phyloP scores from a whole-genome alignment of 2,113 vertebrate species.

The Microcebus griseorufus region DNA sequence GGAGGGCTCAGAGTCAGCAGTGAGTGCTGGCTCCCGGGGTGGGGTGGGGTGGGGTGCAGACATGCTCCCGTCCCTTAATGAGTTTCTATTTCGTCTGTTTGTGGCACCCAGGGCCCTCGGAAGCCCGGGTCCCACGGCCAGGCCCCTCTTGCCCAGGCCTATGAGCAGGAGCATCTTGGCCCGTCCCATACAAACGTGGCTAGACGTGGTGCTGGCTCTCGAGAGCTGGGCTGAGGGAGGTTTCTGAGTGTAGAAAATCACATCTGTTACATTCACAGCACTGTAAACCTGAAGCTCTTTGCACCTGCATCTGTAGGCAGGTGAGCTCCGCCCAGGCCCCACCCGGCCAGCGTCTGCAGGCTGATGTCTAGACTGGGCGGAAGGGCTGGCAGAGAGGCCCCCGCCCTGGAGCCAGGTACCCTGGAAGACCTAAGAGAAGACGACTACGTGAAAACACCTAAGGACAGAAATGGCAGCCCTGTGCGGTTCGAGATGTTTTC shows the following conservation, averaged over 20 bases:
- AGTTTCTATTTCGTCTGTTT: background rate
- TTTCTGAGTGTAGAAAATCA: background rate
- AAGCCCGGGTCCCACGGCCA: accelerated
- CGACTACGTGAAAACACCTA: background rate
- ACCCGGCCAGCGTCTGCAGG: background rate
- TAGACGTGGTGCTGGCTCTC: background rate
- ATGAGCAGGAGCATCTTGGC: accelerated
- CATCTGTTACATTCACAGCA: background rate
- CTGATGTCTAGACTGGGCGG: background rate
- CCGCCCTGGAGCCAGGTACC: background rate
- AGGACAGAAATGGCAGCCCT: too few species aligned
- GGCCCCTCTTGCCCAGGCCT: background rate
- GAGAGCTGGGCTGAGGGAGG: background rate
- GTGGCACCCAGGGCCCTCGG: background rate
- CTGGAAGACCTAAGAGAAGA: background rate
- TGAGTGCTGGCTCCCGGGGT: background rate
- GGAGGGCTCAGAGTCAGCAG: background rate
- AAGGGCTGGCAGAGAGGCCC: background rate
- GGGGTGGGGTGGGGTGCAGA: background rate
- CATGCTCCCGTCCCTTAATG: background rate
- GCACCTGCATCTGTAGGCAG: background rate
- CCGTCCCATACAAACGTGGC: background rate
- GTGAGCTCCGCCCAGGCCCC: too few species aligned
- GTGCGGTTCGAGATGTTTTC: background rate
- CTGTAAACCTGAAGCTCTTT: background rate